phyloP scores from a whole-genome alignment of 2,888 invertebrate genomes.

The Sisyra nigra region DNA sequence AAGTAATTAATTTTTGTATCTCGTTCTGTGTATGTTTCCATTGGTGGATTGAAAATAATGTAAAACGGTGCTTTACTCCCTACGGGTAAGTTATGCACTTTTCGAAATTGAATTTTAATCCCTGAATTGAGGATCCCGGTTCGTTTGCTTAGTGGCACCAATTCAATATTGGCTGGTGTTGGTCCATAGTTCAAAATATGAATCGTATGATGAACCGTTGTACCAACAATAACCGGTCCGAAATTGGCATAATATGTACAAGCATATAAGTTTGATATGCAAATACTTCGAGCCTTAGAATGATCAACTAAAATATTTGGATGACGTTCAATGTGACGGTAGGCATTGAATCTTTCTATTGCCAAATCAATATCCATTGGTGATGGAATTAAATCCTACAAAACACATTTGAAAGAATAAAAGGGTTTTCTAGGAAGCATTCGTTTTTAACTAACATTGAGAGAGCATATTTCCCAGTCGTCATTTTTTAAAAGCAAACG shows the following conservation, averaged over 20 bases:
- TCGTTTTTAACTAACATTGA: conserved; percentile 17
- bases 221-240: conserved; percentile 33
- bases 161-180: conserved; percentile 27
- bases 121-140: conserved; percentile 16
- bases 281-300: conserved; percentile 14
- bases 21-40: conserved; percentile 26
- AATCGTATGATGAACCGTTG: conserved; percentile 28
- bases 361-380: conserved; percentile 43
- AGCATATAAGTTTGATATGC: conserved; percentile 32
- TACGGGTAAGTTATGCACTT: conserved; percentile 27
- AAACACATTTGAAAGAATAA: background rate
- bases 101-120: conserved; percentile 21
- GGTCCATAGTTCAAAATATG: conserved; percentile 40
- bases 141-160: conserved; percentile 18
- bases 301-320: conserved; percentile 26
- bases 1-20: conserved; percentile 28
- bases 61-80: conserved; percentile 33
- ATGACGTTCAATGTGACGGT: conserved; percentile 28
- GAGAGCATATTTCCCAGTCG: conserved; percentile 22
- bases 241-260: conserved; percentile 38
- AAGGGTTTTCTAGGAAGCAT: conserved; percentile 8
- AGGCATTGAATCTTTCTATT: conserved; percentile 36
- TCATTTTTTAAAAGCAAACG: conserved; percentile 14
- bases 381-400: conserved; percentile 33
- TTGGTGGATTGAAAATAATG: conserved; percentile 34